Evolutionary conservation across 2,888 invertebrate genomes (phyloP), one percentile per base, ranked within the genome.

Genomic region (Lasioglossum calceatum): DNA sequence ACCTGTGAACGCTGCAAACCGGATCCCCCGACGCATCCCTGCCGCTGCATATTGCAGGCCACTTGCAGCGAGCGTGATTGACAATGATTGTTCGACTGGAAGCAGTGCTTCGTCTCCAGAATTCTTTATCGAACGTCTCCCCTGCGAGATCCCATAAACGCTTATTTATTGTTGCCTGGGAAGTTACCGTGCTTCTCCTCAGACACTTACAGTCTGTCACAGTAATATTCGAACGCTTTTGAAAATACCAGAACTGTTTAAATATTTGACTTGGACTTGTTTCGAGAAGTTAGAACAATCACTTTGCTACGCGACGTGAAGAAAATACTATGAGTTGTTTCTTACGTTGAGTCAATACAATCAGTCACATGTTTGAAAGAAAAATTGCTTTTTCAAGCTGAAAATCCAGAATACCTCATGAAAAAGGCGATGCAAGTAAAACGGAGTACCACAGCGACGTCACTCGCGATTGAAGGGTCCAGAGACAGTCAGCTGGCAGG

Each of bases 1-100:
- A 76, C 58, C 58, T 44, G 42, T 23, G 71, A 14, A 71, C 36
- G 23, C 36, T 39, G 10, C 23, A 19, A 58, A 70, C 39, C 19
- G 70, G 36, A 70, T 32, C 79, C 75, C 61, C 44, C 64, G 72
- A 72, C 72, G 72, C 61, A n/a, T n/a, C 58, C 58, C 58, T 4
- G n/a, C 12, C n/a, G 58, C 47, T 70, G 61, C 61, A 64, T 77
- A 47, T 77, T 67, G 64, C 76, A 47, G 54, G 76, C 61, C 58
- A 23, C 77, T 67, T n/a, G 72, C 19, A 67, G 23, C 16, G n/a
- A 19, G n/a, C n/a, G 42, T 50, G 50, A 39, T 27, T 54, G 64
- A 67, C 64, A 44, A 61, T 77, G 67, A 77, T 77, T 77, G 36
- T n/a, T 44, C 44, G 64, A 47, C 47, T 36, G 64, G 47, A 73